Evolutionary conservation across 2,888 invertebrate species (phyloP).

Genomic region (Mythimna pallens): DNA sequence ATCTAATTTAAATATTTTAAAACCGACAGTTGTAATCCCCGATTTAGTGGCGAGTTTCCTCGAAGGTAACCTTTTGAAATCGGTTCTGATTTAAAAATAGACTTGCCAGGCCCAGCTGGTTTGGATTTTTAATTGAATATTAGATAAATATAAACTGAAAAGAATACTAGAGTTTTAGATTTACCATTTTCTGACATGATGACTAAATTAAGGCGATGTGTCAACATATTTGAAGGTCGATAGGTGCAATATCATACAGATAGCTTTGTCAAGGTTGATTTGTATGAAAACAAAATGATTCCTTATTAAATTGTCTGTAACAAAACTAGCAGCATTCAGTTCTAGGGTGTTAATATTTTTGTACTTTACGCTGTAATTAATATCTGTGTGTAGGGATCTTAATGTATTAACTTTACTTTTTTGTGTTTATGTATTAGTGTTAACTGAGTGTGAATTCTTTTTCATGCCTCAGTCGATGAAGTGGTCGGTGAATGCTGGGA

Average conservation of each 20-base stretch:
- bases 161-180: neutral
- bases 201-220: neutral
- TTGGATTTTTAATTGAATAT: neutral
- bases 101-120: neutral
- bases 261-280: neutral
- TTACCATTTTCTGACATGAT: neutral
- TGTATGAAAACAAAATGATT: neutral
- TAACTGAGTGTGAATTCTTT: conserved; percentile 70
- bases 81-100: no score
- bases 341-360: conserved; percentile 16
- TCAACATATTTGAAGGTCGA: neutral
- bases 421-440: conserved; percentile 46
- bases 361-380: conserved; percentile 24
- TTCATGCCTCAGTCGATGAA: conserved; percentile 90
- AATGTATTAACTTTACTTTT: conserved; percentile 23
- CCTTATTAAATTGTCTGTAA: neutral
- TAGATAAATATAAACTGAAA: neutral
- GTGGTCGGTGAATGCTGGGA: conserved; percentile 84
- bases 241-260: neutral
- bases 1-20: conserved; percentile 4
- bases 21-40: neutral
- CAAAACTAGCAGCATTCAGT: neutral
- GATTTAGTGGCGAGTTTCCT: neutral
- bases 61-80: neutral
- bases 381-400: conserved; percentile 3